Conservation (phyloP, 2,113 vertebrate genomes). For the Benitochromis conjunctus region DNA sequence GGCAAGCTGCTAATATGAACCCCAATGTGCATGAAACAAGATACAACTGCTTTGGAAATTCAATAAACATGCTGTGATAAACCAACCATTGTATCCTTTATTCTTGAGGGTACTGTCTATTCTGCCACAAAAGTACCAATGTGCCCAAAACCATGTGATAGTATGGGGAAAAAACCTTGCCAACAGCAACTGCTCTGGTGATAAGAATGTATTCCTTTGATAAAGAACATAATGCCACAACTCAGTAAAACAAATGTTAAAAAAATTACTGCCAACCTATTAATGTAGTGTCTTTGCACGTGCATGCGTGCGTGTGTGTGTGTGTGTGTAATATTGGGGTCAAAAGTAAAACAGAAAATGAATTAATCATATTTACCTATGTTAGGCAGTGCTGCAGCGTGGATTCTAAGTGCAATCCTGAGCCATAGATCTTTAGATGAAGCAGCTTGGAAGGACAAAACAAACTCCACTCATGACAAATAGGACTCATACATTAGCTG, state of each 20-base stretch:
- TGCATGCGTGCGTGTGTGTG: background rate
- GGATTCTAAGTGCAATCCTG: background rate
- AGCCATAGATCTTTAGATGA: constrained; percentile 16
- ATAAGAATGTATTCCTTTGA: constrained; percentile 20
- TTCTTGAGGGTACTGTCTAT: background rate
- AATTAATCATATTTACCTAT: constrained; percentile 32
- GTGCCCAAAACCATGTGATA: background rate
- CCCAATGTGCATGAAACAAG: constrained; percentile 4
- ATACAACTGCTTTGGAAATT: constrained; percentile 9
- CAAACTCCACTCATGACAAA: constrained; percentile 30
- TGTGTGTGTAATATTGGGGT: background rate
- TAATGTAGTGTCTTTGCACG: background rate
- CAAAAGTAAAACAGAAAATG: constrained; percentile 10
- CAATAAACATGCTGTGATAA: constrained; percentile 14
- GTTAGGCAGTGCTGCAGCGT: background rate
- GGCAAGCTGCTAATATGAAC: background rate
- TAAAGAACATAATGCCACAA: background rate
- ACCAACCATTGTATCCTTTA: background rate
- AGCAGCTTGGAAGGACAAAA: constrained; percentile 2
- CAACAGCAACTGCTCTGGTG: background rate
- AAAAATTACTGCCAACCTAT: background rate
- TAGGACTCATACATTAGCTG: constrained; percentile 27
- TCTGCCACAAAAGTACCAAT: background rate
- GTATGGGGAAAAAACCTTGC: background rate
- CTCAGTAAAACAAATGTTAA: background rate